Evolutionary conservation across 2,888 invertebrate species (phyloP).

Genomic region (Aporophyla nigra): DNA sequence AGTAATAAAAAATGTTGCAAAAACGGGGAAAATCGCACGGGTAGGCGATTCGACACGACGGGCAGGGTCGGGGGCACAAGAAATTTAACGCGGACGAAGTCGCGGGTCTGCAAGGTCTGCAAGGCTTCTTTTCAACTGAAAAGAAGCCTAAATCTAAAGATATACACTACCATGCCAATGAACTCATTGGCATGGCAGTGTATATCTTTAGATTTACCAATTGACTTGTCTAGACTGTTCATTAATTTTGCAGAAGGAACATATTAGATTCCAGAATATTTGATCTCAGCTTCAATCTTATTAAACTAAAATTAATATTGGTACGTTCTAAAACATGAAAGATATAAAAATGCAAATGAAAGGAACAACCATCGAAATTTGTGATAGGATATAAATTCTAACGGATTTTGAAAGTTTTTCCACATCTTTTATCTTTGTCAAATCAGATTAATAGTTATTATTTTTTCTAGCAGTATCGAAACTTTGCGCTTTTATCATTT

Average conservation of each 20-base stretch:
- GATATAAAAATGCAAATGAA: background rate
- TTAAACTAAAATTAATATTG: background rate
- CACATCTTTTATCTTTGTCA: background rate
- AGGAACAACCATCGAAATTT: background rate
- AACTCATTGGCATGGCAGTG: too few species aligned
- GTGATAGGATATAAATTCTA: background rate
- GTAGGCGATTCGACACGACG: too few species aligned
- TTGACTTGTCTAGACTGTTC: constrained; percentile 1
- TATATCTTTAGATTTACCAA: background rate
- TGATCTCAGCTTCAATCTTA: background rate
- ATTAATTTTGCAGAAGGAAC: background rate
- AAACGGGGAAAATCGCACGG: too few species aligned
- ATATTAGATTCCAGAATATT: background rate
- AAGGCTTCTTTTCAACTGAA: background rate
- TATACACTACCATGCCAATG: too few species aligned
- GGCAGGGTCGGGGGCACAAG: too few species aligned
- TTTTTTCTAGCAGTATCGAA: background rate
- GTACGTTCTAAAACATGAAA: background rate
- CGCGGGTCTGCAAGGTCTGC: too few species aligned
- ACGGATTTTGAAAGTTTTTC: background rate
- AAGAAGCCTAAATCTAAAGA: too few species aligned
- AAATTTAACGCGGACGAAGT: too few species aligned
- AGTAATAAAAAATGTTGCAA: too few species aligned
- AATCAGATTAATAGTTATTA: background rate
- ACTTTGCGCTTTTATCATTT: background rate